A percentile compares a stretch with the other conserved stretches of the same genome.
Evolutionary conservation across 2,888 invertebrate genomes (phyloP).

Genomic region (Epirrita christyi): DNA sequence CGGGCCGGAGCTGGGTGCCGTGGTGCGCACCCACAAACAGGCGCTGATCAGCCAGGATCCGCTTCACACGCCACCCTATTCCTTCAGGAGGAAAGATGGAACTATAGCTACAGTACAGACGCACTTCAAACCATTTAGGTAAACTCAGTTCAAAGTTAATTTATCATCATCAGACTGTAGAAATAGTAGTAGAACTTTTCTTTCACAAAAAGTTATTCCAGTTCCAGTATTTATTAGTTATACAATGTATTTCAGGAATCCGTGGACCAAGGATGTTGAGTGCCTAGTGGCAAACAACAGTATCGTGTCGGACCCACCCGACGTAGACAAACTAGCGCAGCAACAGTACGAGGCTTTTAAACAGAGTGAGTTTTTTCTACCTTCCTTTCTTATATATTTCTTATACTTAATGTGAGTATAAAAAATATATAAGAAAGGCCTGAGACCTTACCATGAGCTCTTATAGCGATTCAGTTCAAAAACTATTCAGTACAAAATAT

Average conservation of each 20-base stretch:
- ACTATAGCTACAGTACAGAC: slow-evolving; percentile 90
- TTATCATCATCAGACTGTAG: no score
- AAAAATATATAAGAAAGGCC: no score
- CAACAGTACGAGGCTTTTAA: slow-evolving; percentile 51
- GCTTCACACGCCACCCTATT: slow-evolving; percentile 89
- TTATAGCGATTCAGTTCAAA: no score
- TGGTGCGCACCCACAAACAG: slow-evolving; percentile 93
- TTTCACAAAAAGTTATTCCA: no score
- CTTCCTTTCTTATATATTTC: no score
- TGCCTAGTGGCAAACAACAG: slow-evolving; percentile 95
- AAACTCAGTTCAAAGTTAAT: slow-evolving; percentile 7
- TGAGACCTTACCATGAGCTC: no score
- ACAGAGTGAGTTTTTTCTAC: slow-evolving; percentile 64
- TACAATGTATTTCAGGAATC: slow-evolving; percentile 84
- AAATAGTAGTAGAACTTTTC: no score
- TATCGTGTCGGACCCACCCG: slow-evolving; percentile 74
- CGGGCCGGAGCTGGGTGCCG: slow-evolving; percentile 90
- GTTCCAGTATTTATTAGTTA: no score
- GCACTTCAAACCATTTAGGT: slow-evolving; percentile 94
- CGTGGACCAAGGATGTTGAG: slow-evolving; percentile 98
- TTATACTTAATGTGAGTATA: no score
- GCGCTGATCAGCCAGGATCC: slow-evolving; percentile 87
- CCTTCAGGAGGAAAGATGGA: slow-evolving; percentile 92
- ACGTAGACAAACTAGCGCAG: slow-evolving; percentile 35
- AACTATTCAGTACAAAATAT: no score